phyloP scores from a whole-genome alignment of 2,888 invertebrate species.

The Hemithea aestivaria region DNA sequence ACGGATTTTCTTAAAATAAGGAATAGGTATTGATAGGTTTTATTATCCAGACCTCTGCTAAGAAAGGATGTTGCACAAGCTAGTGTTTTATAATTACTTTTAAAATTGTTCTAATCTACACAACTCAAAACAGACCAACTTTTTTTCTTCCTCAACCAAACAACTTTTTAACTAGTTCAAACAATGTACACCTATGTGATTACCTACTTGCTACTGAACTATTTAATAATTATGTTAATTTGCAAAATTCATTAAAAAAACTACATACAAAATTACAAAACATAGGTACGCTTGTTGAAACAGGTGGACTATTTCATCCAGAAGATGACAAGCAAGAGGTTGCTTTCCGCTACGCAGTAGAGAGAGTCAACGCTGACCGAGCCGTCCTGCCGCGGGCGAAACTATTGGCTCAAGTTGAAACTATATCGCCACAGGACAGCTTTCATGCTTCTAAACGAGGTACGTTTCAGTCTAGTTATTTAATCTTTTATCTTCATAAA shows the following conservation, averaged over 20 bases:
- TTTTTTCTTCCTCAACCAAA: too few species aligned
- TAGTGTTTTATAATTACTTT: too few species aligned
- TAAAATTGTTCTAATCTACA: too few species aligned
- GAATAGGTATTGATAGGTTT: too few species aligned
- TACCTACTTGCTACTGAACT: too few species aligned
- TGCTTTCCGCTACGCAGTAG: slow-evolving; percentile 95
- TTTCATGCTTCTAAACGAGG: slow-evolving; percentile 97
- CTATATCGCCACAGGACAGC: slow-evolving; percentile 93
- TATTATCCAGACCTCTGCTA: too few species aligned
- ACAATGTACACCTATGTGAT: too few species aligned
- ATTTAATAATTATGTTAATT: not conserved
- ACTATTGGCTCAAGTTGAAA: slow-evolving; percentile 92
- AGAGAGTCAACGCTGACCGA: slow-evolving; percentile 91
- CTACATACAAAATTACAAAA: slow-evolving; percentile 16
- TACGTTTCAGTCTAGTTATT: slow-evolving; percentile 53
- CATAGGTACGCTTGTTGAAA: slow-evolving; percentile 15
- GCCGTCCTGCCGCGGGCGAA: slow-evolving; percentile 91
- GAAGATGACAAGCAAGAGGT: slow-evolving; percentile 93
- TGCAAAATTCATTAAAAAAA: not conserved
- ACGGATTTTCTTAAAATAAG: too few species aligned
- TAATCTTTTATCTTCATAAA: slow-evolving; percentile 1
- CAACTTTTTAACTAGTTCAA: too few species aligned
- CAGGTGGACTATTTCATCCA: slow-evolving; percentile 94
- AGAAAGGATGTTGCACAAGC: too few species aligned
- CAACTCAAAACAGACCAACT: too few species aligned